These are phyloP conservation scores for Dryomyza anilis DNA, from an alignment of 2,888 invertebrate species.

Conservation along the genomic window DNA sequence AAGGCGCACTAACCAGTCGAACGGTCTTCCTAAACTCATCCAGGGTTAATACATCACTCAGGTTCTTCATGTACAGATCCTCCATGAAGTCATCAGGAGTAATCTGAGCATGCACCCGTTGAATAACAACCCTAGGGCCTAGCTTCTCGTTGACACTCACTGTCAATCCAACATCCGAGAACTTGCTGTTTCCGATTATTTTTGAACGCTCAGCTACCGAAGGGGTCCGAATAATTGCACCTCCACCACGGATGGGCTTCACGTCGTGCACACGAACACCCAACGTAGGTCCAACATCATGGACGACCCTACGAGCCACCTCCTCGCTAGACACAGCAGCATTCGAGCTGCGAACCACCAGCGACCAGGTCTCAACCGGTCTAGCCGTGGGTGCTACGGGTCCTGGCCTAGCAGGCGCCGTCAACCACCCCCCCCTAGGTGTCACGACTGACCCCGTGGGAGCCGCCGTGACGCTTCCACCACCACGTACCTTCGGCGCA, in stretches of 20 bases:
- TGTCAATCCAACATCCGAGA: conserved; percentile 19
- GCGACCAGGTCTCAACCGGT: conserved; percentile 13
- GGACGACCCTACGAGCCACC: conserved; percentile 4
- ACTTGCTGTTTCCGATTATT: conserved; percentile 27
- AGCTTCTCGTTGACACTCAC: conserved; percentile 2
- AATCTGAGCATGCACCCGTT: conserved; percentile 21
- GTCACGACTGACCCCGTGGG: too few relatives aligned
- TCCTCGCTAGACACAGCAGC: background rate
- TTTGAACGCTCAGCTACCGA: conserved; percentile 24
- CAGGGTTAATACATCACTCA: too few relatives aligned
- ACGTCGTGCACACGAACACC: conserved; percentile 6
- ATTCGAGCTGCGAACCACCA: conserved; percentile 5
- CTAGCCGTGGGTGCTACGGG: too few relatives aligned
- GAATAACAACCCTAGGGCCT: conserved; percentile 19
- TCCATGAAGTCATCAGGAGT: conserved; percentile 23
- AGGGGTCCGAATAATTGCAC: conserved; percentile 31
- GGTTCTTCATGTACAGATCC: conserved; percentile 11
- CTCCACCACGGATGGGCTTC: conserved; percentile 18
- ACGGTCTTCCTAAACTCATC: conserved; percentile 18
- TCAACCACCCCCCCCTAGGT: too few relatives aligned
- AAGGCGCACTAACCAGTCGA: conserved; percentile 20
- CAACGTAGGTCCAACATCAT: conserved; percentile 12
- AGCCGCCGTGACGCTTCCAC: too few relatives aligned
- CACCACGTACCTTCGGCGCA: too few relatives aligned
- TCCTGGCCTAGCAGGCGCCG: too few relatives aligned